Evolutionary conservation across 2,797 vertebrate genomes (phyloP).

Genomic region (Acrossocheilus wenchowensis): DNA sequence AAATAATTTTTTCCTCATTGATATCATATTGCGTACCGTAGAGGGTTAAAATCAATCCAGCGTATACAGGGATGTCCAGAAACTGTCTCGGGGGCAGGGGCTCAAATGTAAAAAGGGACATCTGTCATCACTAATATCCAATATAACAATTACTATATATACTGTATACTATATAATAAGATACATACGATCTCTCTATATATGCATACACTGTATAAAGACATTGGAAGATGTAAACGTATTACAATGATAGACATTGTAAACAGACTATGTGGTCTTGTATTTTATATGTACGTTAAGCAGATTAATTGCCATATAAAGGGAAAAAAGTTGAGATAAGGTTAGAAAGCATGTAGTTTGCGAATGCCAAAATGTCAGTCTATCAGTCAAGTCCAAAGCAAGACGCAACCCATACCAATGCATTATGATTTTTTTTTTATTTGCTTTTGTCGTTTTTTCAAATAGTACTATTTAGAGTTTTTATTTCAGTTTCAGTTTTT

Average conservation of each 20-base stretch:
- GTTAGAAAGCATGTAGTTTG: not conserved
- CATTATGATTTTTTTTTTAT: not conserved
- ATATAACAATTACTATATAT: too few relatives aligned
- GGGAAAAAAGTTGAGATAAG: not conserved
- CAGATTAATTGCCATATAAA: not conserved
- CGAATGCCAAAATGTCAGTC: not conserved
- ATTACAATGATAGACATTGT: not conserved
- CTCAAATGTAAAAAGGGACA: too few relatives aligned
- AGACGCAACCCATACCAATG: not conserved
- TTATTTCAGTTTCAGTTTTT: not conserved
- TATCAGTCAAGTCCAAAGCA: not conserved
- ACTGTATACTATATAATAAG: too few relatives aligned
- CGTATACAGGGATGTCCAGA: too few relatives aligned
- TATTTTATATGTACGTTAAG: not conserved
- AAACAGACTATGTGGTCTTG: not conserved
- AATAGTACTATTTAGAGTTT: not conserved
- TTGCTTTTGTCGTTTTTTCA: not conserved
- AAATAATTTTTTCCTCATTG: too few relatives aligned
- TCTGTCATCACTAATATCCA: too few relatives aligned
- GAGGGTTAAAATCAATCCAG: too few relatives aligned
- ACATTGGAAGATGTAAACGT: not conserved
- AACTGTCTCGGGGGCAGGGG: too few relatives aligned
- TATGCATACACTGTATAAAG: not conserved
- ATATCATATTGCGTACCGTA: too few relatives aligned
- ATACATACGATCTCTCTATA: too few relatives aligned